Evolutionary conservation across 2,113 vertebrate species (phyloP).

Genomic region (Scatophagus argus): DNA sequence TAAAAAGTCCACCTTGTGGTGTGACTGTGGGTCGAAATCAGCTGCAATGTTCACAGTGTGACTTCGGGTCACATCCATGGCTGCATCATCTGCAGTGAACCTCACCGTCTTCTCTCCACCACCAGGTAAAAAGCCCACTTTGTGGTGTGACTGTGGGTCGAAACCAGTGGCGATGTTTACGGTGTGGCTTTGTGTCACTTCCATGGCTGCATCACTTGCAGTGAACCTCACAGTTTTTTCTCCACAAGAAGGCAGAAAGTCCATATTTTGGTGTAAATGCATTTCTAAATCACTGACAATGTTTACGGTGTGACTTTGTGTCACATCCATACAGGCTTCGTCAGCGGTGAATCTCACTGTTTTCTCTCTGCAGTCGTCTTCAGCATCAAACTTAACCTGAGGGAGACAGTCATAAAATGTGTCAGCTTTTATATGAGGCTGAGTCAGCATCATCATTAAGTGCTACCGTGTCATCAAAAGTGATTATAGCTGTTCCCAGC

Average conservation of each 20-base stretch:
- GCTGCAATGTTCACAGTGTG: conserved; percentile 33
- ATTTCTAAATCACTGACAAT: not conserved
- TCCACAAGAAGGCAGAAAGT: not conserved
- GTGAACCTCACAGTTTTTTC: conserved; percentile 29
- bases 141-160: not conserved
- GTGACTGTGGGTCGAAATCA: not conserved
- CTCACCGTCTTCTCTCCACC: conserved; percentile 25
- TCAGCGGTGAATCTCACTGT: not conserved
- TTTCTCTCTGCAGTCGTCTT: conserved; percentile 39
- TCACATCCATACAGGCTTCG: conserved; percentile 21
- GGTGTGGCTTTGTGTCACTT: not conserved
- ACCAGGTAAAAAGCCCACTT: not conserved
- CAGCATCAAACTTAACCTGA: conserved; percentile 51
- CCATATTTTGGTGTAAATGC: not conserved
- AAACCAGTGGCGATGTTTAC: not conserved
- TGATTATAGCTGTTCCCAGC: too few relatives aligned
- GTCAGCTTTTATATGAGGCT: too few relatives aligned
- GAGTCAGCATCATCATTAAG: too few relatives aligned
- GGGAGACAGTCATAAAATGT: not conserved
- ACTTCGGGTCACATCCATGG: conserved; percentile 41
- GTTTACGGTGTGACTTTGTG: conserved; percentile 4
- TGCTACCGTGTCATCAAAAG: too few relatives aligned
- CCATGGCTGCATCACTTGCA: not conserved
- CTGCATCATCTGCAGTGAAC: conserved; percentile 14
- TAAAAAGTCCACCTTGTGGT: not conserved